Conservation (phyloP, 2,888 invertebrate species). For the Brenthis hecate region DNA sequence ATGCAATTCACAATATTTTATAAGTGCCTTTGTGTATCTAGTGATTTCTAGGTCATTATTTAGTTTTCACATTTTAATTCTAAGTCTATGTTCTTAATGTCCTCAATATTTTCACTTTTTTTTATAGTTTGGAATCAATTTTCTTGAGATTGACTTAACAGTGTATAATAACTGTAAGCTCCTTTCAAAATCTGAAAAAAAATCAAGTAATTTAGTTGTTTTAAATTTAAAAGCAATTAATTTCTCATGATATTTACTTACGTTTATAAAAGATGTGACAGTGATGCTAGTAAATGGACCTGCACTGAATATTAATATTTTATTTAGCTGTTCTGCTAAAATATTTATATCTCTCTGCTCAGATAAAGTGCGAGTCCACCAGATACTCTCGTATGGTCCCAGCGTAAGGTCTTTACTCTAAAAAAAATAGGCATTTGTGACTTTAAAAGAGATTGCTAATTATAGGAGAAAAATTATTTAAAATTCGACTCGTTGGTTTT, state of each 20-base stretch:
- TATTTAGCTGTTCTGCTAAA: conserved; percentile 54
- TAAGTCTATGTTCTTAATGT: neutral
- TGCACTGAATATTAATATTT: conserved; percentile 60
- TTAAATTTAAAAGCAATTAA: neutral
- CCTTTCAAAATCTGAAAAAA: conserved; percentile 47
- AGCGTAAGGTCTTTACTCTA: conserved; percentile 57
- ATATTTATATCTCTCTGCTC: conserved; percentile 54
- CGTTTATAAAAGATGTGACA: conserved; percentile 64
- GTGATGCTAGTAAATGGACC: conserved; percentile 65
- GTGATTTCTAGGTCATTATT: too few relatives aligned
- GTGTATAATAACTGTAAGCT: conserved; percentile 47
- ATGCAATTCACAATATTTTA: too few relatives aligned
- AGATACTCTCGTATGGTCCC: conserved; percentile 65
- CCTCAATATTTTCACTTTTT: neutral
- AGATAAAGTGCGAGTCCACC: conserved; percentile 51
- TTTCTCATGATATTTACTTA: conserved; percentile 45
- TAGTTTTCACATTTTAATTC: neutral
- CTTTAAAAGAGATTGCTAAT: too few relatives aligned
- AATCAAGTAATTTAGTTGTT: neutral
- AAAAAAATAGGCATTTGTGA: conserved; percentile 31
- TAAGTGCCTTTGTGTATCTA: too few relatives aligned
- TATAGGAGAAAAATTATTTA: too few relatives aligned
- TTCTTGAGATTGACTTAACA: conserved; percentile 40
- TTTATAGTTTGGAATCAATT: conserved; percentile 6
- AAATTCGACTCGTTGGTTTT: neutral